phyloP scores from a whole-genome alignment of 2,113 vertebrate genomes.

The Phylloscopus trochiloides region DNA sequence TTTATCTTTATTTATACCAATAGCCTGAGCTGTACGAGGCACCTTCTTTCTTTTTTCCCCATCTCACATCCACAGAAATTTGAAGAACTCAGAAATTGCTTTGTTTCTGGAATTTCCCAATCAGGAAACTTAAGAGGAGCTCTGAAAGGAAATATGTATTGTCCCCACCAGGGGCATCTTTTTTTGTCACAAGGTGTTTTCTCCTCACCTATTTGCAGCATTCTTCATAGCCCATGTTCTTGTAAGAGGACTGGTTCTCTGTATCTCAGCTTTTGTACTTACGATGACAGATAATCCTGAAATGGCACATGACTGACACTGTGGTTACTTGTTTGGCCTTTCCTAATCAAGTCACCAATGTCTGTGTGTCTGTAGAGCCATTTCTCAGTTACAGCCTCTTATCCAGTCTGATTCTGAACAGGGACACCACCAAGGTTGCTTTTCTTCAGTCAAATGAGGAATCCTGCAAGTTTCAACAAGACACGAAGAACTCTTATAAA shows the following conservation, averaged over 20 bases:
- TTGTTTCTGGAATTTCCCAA: neutral
- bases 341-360: neutral
- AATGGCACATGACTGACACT: fast-evolving
- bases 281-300: neutral
- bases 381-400: neutral
- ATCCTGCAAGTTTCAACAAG: neutral
- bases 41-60: neutral
- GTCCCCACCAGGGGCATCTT: neutral
- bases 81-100: neutral
- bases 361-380: neutral
- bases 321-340: neutral
- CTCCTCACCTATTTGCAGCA: neutral
- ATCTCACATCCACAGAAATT: neutral
- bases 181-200: neutral
- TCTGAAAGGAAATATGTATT: neutral
- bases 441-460: neutral
- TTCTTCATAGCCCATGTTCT: neutral
- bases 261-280: neutral
- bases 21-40: neutral
- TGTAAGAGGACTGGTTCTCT: neutral
- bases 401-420: neutral
- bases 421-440: fast-evolving
- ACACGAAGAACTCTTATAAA: neutral
- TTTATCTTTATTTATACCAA: neutral
- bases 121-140: neutral